phyloP scores from a whole-genome alignment of 2,888 invertebrate species.

The Pristionchus fissidentatus region DNA sequence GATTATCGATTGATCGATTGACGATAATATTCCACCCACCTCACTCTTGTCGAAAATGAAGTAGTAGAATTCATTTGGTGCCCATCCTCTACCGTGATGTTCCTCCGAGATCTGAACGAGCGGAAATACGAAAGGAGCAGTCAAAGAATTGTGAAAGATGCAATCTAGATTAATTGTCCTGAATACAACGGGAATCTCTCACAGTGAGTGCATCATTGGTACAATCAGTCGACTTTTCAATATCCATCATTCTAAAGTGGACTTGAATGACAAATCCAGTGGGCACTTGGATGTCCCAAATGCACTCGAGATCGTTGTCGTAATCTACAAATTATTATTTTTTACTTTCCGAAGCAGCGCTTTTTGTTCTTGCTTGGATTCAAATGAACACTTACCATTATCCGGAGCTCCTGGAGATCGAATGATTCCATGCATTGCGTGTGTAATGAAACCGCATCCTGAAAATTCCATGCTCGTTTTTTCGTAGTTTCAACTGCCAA shows the following conservation, averaged over 20 bases:
- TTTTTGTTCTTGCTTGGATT: background rate
- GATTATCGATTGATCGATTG: background rate
- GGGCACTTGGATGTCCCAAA: slow-evolving; percentile 72
- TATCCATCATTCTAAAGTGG: slow-evolving; percentile 40
- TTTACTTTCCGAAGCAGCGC: background rate
- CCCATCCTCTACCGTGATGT: slow-evolving; percentile 66
- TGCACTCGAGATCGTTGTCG: slow-evolving; percentile 63
- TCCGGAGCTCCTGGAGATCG: slow-evolving; percentile 58
- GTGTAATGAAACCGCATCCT: slow-evolving; percentile 68
- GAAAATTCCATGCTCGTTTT: slow-evolving; percentile 11
- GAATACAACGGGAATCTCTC: background rate
- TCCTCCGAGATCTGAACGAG: slow-evolving; percentile 66
- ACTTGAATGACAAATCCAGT: slow-evolving; percentile 64
- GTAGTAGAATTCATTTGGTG: slow-evolving; percentile 68
- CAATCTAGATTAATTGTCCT: too few species aligned
- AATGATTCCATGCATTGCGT: slow-evolving; percentile 62
- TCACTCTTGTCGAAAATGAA: slow-evolving; percentile 69
- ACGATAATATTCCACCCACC: too few species aligned
- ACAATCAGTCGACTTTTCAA: slow-evolving; percentile 22
- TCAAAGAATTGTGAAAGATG: background rate
- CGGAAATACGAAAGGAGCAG: too few species aligned
- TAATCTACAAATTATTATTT: slow-evolving; percentile 55
- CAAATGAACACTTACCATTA: background rate
- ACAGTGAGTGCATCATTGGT: slow-evolving; percentile 39
- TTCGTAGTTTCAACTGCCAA: slow-evolving; percentile 12